Percentiles rank a stretch among this genome's conserved stretches.
Conservation (phyloP, 2,888 invertebrate genomes). For the Pristionchus exspectatus region DNA sequence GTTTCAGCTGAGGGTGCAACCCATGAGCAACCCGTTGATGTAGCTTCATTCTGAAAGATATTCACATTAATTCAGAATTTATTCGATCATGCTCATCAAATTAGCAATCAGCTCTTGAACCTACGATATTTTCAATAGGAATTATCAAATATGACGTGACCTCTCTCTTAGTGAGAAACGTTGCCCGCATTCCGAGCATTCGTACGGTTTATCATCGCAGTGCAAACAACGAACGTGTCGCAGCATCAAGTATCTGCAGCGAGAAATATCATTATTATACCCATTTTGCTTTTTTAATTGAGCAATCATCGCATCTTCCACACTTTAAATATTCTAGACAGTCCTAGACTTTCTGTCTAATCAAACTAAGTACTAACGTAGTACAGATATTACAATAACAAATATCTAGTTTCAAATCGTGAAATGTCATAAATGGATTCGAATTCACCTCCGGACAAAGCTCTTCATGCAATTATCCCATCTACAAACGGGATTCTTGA, state of each 20-base stretch:
- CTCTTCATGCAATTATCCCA: background rate
- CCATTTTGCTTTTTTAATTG: background rate
- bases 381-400: too few species aligned
- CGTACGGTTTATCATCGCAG: slow-evolving; percentile 22
- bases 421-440: too few species aligned
- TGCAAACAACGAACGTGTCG: slow-evolving; percentile 26
- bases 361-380: too few species aligned
- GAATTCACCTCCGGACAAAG: background rate
- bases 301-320: background rate
- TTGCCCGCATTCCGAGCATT: background rate
- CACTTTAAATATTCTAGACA: background rate
- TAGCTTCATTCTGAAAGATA: slow-evolving; percentile 24
- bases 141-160: background rate
- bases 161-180: slow-evolving; percentile 24
- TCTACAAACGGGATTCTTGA: background rate
- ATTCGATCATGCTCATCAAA: too few species aligned
- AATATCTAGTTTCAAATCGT: too few species aligned
- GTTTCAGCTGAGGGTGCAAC: slow-evolving; percentile 19
- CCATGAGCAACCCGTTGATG: slow-evolving; percentile 16
- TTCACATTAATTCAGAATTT: background rate
- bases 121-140: too few species aligned
- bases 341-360: too few species aligned
- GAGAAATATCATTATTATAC: background rate
- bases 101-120: too few species aligned
- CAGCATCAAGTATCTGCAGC: background rate